A percentile compares a stretch with the other conserved stretches of the same genome.
phyloP scores from a whole-genome alignment of 2,113 vertebrate genomes.

The Sinocyclocheilus grahami region DNA sequence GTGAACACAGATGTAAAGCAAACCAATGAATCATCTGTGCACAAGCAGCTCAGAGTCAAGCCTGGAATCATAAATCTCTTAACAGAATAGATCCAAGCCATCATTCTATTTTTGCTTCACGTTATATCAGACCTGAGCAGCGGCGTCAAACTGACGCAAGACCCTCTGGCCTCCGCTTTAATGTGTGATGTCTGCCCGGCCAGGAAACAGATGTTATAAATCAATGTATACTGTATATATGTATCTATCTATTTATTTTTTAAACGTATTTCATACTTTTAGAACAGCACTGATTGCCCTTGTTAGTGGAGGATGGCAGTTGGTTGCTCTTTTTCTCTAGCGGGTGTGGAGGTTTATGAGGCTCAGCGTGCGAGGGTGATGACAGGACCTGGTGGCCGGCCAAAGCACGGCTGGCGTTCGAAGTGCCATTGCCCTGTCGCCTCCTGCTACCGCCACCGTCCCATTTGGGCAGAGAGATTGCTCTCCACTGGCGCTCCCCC shows the following conservation, averaged over 20 bases:
- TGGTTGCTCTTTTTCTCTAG: slow-evolving; percentile 48
- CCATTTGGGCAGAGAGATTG: slow-evolving; percentile 72
- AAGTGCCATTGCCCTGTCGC: slow-evolving; percentile 65
- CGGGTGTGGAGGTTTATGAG: slow-evolving; percentile 57
- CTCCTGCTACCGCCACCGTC: slow-evolving; percentile 71
- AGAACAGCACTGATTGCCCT: slow-evolving; percentile 20
- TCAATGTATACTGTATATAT: not conserved
- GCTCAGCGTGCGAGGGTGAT: slow-evolving; percentile 73
- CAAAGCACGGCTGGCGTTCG: slow-evolving; percentile 70
- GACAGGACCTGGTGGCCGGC: slow-evolving; percentile 75
- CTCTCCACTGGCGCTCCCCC: slow-evolving; percentile 65
- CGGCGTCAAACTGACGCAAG: slow-evolving; percentile 33
- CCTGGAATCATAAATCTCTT: slow-evolving; percentile 51
- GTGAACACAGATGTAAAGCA: slow-evolving; percentile 50
- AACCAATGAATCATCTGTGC: slow-evolving; percentile 54
- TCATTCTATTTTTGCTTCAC: slow-evolving; percentile 52
- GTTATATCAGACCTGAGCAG: slow-evolving; percentile 22
- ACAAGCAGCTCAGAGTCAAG: slow-evolving; percentile 42
- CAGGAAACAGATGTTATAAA: slow-evolving; percentile 37
- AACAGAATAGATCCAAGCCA: slow-evolving; percentile 13
- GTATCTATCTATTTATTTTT: not conserved
- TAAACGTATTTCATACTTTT: not conserved
- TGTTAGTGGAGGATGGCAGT: slow-evolving; percentile 51
- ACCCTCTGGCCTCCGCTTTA: slow-evolving; percentile 16
- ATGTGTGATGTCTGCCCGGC: not conserved